Percentiles rank a stretch among this genome's conserved stretches.
Evolutionary conservation across 2,113 vertebrate genomes (phyloP).

Genomic region (Phaethon lepturus): DNA sequence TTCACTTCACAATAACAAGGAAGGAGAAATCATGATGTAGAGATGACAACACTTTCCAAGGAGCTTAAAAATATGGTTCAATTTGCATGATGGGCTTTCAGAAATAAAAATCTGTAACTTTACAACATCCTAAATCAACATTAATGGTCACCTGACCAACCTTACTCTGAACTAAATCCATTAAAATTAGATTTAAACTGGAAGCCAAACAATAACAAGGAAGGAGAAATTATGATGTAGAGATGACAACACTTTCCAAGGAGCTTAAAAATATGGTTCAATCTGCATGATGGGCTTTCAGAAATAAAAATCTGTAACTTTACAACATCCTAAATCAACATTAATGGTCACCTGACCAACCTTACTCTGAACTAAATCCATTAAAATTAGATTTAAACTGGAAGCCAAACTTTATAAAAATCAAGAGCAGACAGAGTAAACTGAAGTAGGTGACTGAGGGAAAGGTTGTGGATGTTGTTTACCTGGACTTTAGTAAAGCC

Average conservation of each 20-base stretch:
- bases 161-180: background rate
- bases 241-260: background rate
- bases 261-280: background rate
- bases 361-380: background rate
- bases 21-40: accelerated
- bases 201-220: background rate
- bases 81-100: background rate
- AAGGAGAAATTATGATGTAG: accelerated
- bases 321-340: background rate
- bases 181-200: background rate
- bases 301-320: background rate
- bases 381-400: background rate
- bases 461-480: background rate
- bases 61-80: background rate
- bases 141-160: background rate
- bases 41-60: background rate
- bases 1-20: background rate
- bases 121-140: background rate
- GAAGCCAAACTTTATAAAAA: background rate
- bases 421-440: background rate
- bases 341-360: background rate
- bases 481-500: background rate
- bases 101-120: background rate
- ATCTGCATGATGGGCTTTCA: background rate
- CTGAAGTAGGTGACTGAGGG: background rate